Conservation (phyloP, 2,797 vertebrate species). For the Anguilla pacifica region DNA sequence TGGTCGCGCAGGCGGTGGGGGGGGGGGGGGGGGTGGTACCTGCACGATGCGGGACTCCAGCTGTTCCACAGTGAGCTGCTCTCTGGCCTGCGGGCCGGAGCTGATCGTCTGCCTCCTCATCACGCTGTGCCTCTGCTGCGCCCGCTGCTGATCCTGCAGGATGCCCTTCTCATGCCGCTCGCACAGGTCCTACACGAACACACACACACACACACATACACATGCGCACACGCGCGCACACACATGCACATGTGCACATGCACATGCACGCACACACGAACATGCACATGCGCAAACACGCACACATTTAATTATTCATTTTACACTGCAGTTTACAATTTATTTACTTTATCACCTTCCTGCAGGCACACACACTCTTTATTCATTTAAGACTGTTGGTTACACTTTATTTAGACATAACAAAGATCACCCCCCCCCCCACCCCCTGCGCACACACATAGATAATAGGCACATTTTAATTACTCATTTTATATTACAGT, state of each 20-base stretch:
- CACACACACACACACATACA: conserved; percentile 17
- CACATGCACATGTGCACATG: background rate
- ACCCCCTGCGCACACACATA: background rate
- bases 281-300: background rate
- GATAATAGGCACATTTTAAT: background rate
- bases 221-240: background rate
- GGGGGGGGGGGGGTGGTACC: conserved; percentile 63
- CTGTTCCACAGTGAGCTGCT: conserved; percentile 87
- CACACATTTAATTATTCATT: background rate
- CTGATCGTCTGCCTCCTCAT: conserved; percentile 97
- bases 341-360: too few relatives aligned
- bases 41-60: conserved; percentile 94
- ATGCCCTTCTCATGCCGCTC: conserved; percentile 96
- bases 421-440: background rate
- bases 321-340: background rate
- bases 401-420: background rate
- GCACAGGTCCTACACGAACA: conserved; percentile 83
- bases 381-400: background rate
- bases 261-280: background rate
- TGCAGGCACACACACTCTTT: background rate
- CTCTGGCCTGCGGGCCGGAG: conserved; percentile 84
- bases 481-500: background rate
- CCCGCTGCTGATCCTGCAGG: conserved; percentile 92
- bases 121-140: conserved; percentile 89
- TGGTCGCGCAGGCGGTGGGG: background rate